Evolutionary conservation across 1,140 invertebrate genomes (phyloP).

Genomic region (Cotesia chilonis): DNA sequence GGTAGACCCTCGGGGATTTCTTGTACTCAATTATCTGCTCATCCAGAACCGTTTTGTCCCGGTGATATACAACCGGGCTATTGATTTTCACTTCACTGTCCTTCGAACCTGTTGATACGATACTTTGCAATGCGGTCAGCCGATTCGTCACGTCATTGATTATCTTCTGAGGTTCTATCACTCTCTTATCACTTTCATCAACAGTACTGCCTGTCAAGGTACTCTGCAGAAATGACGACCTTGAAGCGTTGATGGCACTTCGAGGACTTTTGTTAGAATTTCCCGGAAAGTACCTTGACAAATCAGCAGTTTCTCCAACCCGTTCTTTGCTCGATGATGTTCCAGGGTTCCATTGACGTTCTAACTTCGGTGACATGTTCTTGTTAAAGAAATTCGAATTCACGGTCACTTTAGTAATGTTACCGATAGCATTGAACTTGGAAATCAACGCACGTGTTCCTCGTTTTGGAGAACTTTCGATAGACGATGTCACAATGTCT

Average conservation of each 20-base stretch:
- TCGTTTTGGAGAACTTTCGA: conserved; percentile 60
- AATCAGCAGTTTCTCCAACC: no score
- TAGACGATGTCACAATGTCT: conserved; percentile 55
- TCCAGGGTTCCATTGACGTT: background rate
- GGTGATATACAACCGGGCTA: background rate
- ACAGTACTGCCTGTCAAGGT: conserved; percentile 16
- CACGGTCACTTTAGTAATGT: conserved; percentile 68
- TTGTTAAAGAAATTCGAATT: conserved; percentile 64
- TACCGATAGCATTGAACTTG: conserved; percentile 72
- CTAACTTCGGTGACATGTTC: conserved; percentile 26
- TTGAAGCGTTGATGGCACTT: conserved; percentile 22
- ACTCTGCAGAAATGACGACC: conserved; percentile 45
- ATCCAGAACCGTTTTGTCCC: background rate
- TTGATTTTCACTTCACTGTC: background rate
- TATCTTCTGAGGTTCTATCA: conserved; percentile 15
- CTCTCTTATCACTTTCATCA: background rate
- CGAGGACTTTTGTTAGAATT: no score
- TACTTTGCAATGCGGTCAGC: conserved; percentile 24
- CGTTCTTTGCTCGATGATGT: background rate
- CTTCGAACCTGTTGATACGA: background rate
- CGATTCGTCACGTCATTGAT: conserved; percentile 33
- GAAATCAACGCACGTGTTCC: conserved; percentile 70
- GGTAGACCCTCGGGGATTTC: conserved; percentile 27
- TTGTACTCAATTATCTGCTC: conserved; percentile 2
- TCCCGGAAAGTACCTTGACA: no score